These are phyloP conservation scores for Apodemia hepburni DNA, from an alignment of 2,888 invertebrate species.

Conservation along the genomic window DNA sequence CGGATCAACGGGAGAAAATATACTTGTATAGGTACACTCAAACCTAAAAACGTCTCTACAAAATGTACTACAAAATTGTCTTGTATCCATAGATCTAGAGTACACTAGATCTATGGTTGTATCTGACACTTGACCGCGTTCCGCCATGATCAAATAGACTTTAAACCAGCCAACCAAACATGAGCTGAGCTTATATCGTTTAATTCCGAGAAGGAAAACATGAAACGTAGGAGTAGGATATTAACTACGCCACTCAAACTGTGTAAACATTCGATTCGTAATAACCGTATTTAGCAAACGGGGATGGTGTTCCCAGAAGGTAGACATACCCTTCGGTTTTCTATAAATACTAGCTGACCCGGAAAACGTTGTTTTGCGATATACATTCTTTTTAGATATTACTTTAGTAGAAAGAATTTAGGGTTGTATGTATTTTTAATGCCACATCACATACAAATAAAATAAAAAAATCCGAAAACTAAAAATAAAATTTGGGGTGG, in stretches of 20 bases:
- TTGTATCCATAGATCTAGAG: neutral
- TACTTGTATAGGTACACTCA: neutral
- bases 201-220: neutral
- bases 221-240: conserved; percentile 13
- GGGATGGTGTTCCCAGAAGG: neutral
- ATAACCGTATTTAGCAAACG: conserved; percentile 4
- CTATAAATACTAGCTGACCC: neutral
- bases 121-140: neutral
- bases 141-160: neutral
- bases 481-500: no score
- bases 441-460: no score
- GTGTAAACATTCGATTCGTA: conserved; percentile 6
- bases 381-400: no score
- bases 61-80: neutral
- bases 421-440: no score
- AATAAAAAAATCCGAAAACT: no score
- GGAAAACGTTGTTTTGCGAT: no score
- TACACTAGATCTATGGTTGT: neutral
- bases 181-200: neutral
- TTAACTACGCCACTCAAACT: neutral
- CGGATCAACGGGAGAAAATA: neutral
- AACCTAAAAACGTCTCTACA: neutral
- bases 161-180: conserved; percentile 3
- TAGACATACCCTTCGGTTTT: neutral
- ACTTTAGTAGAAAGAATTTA: no score